Conservation (phyloP, 2,888 invertebrate genomes). For the Morinoia aosen region DNA sequence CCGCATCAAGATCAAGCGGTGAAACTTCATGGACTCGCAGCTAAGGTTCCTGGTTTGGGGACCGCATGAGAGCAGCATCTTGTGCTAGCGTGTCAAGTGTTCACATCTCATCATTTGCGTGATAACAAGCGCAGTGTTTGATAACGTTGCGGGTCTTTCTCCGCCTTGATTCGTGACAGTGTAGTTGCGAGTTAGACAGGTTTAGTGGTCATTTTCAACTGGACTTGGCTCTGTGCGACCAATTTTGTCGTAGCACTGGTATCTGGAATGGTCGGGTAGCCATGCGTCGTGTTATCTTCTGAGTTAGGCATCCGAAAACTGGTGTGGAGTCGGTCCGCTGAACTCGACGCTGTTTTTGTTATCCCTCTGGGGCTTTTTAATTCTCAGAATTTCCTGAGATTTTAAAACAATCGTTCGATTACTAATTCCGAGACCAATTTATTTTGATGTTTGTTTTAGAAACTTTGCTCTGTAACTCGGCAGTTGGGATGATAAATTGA, state of each 20-base stretch:
- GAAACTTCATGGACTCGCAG: not conserved
- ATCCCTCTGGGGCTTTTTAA: not conserved
- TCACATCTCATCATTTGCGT: not conserved
- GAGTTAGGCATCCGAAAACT: not conserved
- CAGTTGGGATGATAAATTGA: not conserved
- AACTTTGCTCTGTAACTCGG: not conserved
- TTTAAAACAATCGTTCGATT: not conserved
- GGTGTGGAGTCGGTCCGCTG: not conserved
- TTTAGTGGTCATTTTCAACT: constrained; percentile 4
- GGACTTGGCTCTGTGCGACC: not conserved
- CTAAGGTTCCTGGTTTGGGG: not conserved
- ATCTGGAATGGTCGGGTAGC: not conserved
- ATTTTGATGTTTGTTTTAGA: not conserved
- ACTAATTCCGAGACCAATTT: not conserved
- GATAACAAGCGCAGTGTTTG: not conserved
- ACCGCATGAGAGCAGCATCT: not conserved
- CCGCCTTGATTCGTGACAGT: not conserved
- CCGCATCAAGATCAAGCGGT: not conserved
- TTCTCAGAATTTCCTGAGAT: not conserved
- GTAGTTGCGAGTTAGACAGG: not conserved
- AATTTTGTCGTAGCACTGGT: not conserved
- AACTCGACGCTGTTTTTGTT: not conserved
- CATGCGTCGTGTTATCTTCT: not conserved
- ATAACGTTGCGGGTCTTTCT: not conserved
- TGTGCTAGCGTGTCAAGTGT: not conserved